phyloP scores from a whole-genome alignment of 2,888 invertebrate species.

The Pollenia labialis region DNA sequence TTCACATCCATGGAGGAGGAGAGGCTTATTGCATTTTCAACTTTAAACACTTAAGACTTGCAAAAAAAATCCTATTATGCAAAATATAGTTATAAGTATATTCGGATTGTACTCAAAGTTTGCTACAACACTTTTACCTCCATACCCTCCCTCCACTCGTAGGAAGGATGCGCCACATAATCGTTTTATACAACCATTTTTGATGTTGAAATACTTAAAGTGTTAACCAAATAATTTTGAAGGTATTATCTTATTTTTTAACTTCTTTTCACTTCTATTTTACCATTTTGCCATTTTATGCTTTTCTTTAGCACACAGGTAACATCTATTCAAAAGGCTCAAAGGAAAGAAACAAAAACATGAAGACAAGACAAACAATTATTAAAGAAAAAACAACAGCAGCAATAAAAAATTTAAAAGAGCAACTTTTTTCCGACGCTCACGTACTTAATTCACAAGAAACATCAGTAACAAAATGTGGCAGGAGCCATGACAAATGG shows the following conservation, averaged over 20 bases:
- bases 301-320: not conserved
- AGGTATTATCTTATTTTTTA: not conserved
- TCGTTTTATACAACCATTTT: not conserved
- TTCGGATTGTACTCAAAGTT: no score
- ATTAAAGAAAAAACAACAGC: slow-evolving; percentile 1
- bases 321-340: not conserved
- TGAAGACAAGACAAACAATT: slow-evolving; percentile 1
- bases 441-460: slow-evolving; percentile 62
- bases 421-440: slow-evolving; percentile 31
- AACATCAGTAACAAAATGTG: slow-evolving; percentile 63
- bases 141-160: not conserved
- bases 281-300: not conserved
- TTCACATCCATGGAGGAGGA: no score
- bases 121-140: no score
- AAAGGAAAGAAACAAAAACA: not conserved
- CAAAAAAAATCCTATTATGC: no score
- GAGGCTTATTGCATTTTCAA: no score
- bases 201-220: not conserved
- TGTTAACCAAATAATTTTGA: slow-evolving; percentile 31
- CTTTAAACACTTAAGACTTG: no score
- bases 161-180: slow-evolving; percentile 11
- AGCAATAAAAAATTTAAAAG: slow-evolving; percentile 37
- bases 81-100: no score
- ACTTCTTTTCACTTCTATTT: not conserved
- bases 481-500: slow-evolving; percentile 67